A percentile compares a stretch with the other conserved stretches of the same genome.
phyloP scores from a whole-genome alignment of 2,113 vertebrate species.

The Amblyopsis rosae region DNA sequence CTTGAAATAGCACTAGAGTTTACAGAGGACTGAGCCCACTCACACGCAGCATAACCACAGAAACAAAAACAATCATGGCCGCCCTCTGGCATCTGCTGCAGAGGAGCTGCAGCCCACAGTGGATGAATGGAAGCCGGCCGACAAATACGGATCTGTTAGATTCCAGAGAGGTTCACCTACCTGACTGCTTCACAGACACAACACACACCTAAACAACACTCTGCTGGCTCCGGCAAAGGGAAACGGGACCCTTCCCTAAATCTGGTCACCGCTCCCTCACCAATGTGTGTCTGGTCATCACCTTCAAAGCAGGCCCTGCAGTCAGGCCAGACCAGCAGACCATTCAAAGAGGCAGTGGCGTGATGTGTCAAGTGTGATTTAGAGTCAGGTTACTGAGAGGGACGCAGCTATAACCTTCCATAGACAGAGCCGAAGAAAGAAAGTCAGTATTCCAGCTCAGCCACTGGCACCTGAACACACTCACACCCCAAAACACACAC shows the following conservation, averaged over 20 bases:
- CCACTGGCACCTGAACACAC: constrained; percentile 67
- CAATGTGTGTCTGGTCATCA: constrained; percentile 8
- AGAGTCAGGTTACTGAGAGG: constrained; percentile 53
- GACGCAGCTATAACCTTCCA: constrained; percentile 47
- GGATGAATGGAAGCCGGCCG: constrained; percentile 26
- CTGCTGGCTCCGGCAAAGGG: too few relatives aligned
- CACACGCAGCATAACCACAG: constrained; percentile 48
- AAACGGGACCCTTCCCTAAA: neutral
- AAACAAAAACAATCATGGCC: constrained; percentile 51
- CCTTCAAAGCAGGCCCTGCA: constrained; percentile 30
- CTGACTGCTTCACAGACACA: constrained; percentile 23
- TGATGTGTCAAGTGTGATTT: constrained; percentile 56
- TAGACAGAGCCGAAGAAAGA: constrained; percentile 56
- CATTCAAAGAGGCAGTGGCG: constrained; percentile 38
- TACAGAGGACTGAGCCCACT: constrained; percentile 54
- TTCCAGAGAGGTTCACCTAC: constrained; percentile 25
- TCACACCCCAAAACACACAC: constrained; percentile 26
- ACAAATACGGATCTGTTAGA: constrained; percentile 22
- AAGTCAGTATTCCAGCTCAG: constrained; percentile 47
- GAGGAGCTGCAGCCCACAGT: constrained; percentile 45
- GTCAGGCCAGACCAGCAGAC: constrained; percentile 31
- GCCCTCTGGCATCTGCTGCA: constrained; percentile 25
- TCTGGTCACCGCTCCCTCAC: constrained; percentile 13
- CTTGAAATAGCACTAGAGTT: constrained; percentile 68
- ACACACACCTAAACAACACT: constrained; percentile 15